Base-by-base conservation (phyloP, 2,113 vertebrate species). In the Oxyruncus cristatus region DNA sequence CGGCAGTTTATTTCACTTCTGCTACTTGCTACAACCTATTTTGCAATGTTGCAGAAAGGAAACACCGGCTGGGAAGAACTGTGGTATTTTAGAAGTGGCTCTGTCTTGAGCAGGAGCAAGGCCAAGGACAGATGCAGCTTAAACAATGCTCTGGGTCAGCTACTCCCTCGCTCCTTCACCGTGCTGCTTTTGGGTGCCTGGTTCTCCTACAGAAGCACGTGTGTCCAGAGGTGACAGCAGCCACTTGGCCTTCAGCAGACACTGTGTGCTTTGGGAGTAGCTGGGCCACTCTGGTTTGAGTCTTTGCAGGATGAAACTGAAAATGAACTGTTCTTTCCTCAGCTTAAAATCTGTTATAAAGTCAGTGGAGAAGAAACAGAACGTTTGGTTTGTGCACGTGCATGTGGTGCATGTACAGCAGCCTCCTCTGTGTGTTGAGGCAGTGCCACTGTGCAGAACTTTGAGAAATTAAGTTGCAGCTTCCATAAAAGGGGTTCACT, bases 351-450 rank as follows among this genome's bases (percentile, higher is more conserved):
- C 61, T 59, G 41, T 18, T 32, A 39, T 11, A 2, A 55, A 39
- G 47, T 14, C 58, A 65, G 44, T 0, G 2, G 41, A 44, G 50
- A 37, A 52, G 71, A 75, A 65, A 37, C 8, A 20, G 27, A 33
- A 27, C 17, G n/a, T n/a, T n/a, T n/a, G n/a, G n/a, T n/a, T n/a
- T n/a, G n/a, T n/a, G n/a, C n/a, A n/a, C n/a, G n/a, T n/a, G n/a
- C n/a, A n/a, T n/a, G n/a, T n/a, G 35, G 22, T 41, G 41, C 16
- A 8, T 0, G 7, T 14, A 8, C 46, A 65, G 61, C 37, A 24
- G 19, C 4, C 19, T 68, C 58, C 58, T 47, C 9, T 0, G 0
- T 0, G 0, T 7, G 24, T 0, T 49, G 28, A 75, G 49, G 35
- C 32, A 30, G n/a, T 2, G 5, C 19, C 42, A 26, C 8, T 3